phyloP scores from a whole-genome alignment of 2,888 invertebrate genomes.

The Tipula unca region DNA sequence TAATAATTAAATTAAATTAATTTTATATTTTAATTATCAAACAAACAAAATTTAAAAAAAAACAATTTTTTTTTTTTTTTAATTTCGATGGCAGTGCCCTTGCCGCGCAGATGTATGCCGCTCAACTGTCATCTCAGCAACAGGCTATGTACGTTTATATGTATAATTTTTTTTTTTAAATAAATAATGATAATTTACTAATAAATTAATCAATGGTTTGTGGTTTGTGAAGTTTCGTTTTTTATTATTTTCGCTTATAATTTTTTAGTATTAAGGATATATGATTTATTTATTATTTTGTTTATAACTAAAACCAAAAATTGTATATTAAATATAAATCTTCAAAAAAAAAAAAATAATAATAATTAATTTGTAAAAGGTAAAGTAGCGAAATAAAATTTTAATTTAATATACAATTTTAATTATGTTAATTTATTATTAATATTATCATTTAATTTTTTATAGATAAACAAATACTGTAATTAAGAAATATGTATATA shows the following conservation, averaged over 20 bases:
- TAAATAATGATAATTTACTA: neutral
- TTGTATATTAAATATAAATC: neutral
- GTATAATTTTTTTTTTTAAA: neutral
- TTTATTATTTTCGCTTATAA: neutral
- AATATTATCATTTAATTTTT: neutral
- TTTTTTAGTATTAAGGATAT: neutral
- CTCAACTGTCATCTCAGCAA: conserved; percentile 86
- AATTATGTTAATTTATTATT: neutral
- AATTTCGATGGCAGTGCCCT: conserved; percentile 63
- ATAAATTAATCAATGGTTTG: neutral
- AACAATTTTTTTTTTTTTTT: neutral
- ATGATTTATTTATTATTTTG: neutral
- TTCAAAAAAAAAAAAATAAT: neutral
- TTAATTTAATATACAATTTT: neutral
- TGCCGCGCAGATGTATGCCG: conserved; percentile 93
- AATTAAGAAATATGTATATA: neutral
- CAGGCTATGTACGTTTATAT: conserved; percentile 77
- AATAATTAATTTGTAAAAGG: neutral
- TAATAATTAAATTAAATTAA: neutral
- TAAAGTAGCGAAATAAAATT: neutral
- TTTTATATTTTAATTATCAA: neutral
- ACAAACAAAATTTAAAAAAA: neutral
- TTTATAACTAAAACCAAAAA: neutral
- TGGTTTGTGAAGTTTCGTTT: neutral
- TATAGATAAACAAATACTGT: neutral